These are phyloP conservation scores for Synergus laeviventris DNA, from an alignment of 2,888 invertebrate genomes.

Conservation along the genomic window DNA sequence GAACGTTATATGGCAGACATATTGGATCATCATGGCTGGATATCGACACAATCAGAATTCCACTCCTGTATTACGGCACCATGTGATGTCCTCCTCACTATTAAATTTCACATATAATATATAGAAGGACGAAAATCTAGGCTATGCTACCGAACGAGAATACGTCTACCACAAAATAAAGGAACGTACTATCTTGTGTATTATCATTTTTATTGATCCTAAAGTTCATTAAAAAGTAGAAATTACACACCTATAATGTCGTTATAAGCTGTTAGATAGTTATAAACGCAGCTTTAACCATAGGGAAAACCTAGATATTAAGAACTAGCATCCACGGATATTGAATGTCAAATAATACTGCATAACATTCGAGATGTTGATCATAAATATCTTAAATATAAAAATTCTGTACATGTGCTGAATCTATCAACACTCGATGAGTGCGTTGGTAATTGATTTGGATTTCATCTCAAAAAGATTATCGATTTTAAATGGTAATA, in stretches of 20 bases:
- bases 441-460: too few relatives aligned
- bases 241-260: background rate
- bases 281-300: too few relatives aligned
- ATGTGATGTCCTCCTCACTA: constrained; percentile 64
- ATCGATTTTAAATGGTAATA: too few relatives aligned
- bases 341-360: too few relatives aligned
- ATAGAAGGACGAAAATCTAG: constrained; percentile 61
- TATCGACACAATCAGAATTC: constrained; percentile 71
- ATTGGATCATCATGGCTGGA: constrained; percentile 68
- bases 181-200: background rate
- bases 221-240: background rate
- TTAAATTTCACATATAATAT: constrained; percentile 69
- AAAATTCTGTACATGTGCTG: too few relatives aligned
- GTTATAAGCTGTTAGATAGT: too few relatives aligned
- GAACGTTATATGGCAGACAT: constrained; percentile 64
- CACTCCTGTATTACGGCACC: constrained; percentile 54
- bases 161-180: background rate
- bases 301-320: too few relatives aligned
- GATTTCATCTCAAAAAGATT: too few relatives aligned
- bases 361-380: too few relatives aligned
- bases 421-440: too few relatives aligned
- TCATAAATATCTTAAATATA: too few relatives aligned
- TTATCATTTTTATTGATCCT: background rate
- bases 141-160: constrained; percentile 34
- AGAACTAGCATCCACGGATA: too few relatives aligned